phyloP scores from a whole-genome alignment of 64 coral and sea anemone genomes.

The Actinia tenebrosa region DNA sequence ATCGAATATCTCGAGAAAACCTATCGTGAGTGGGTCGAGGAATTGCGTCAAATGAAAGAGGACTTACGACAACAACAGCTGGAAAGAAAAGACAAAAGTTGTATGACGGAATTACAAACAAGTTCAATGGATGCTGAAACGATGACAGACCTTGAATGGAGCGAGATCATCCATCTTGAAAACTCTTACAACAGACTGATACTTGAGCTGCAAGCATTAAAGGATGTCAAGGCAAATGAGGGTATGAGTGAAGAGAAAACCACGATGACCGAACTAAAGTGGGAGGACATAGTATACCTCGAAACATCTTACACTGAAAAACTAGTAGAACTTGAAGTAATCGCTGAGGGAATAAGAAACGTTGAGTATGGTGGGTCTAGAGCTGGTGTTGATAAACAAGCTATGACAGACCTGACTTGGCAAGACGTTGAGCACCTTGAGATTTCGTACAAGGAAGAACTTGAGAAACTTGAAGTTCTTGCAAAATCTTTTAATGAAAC shows the following conservation, averaged over 20 bases:
- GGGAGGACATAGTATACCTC: slow-evolving; percentile 33
- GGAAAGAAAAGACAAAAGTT: slow-evolving; percentile 23
- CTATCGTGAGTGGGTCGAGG: slow-evolving; percentile 25
- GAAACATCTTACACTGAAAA: slow-evolving; percentile 18
- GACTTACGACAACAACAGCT: neutral
- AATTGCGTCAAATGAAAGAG: slow-evolving; percentile 10
- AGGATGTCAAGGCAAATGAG: neutral
- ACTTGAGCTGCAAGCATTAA: slow-evolving; percentile 18
- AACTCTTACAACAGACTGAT: slow-evolving; percentile 11
- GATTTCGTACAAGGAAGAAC: slow-evolving; percentile 21
- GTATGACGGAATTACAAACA: neutral
- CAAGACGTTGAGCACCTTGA: slow-evolving; percentile 17
- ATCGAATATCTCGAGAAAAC: slow-evolving; percentile 44
- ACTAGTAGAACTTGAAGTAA: slow-evolving; percentile 38
- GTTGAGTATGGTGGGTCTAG: neutral
- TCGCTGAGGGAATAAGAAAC: neutral
- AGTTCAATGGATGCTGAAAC: neutral
- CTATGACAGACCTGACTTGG: slow-evolving; percentile 38
- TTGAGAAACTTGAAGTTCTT: slow-evolving; percentile 25
- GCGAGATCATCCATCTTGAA: slow-evolving; percentile 8
- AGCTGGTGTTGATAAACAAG: neutral
- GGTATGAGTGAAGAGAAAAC: neutral
- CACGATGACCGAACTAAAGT: slow-evolving; percentile 56
- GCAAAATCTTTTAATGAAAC: neutral
- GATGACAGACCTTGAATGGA: slow-evolving; percentile 43